A percentile compares a stretch with the other conserved stretches of the same genome.
These are phyloP conservation scores for Microcaecilia unicolor DNA, from an alignment of 2,797 vertebrate genomes.

Conservation along the genomic window DNA sequence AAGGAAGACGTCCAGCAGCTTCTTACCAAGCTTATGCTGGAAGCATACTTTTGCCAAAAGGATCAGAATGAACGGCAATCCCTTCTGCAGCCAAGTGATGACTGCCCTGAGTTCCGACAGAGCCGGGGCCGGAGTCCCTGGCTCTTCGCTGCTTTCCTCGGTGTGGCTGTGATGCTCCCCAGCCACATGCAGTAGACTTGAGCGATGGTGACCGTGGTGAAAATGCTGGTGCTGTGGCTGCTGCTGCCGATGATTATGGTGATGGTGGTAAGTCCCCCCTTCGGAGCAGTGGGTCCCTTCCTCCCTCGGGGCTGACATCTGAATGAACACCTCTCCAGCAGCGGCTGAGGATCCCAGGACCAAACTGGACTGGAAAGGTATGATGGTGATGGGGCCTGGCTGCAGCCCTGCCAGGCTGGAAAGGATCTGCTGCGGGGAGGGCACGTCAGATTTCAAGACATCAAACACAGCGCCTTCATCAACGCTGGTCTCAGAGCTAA, in stretches of 20 bases:
- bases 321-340: slow-evolving; percentile 80
- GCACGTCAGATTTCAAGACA: slow-evolving; percentile 80
- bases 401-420: slow-evolving; percentile 80
- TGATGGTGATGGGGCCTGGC: slow-evolving; percentile 60
- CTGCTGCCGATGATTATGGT: slow-evolving; percentile 66
- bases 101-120: slow-evolving; percentile 86
- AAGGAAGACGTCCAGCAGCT: not conserved
- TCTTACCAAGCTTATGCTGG: slow-evolving; percentile 89
- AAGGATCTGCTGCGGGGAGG: slow-evolving; percentile 81
- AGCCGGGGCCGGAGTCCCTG: slow-evolving; percentile 81
- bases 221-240: slow-evolving; percentile 70
- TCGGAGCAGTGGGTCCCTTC: slow-evolving; percentile 66
- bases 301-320: slow-evolving; percentile 81
- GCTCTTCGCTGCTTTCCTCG: slow-evolving; percentile 70
- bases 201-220: slow-evolving; percentile 73
- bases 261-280: slow-evolving; percentile 50
- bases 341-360: slow-evolving; percentile 75
- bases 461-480: slow-evolving; percentile 88
- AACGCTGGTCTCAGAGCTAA: slow-evolving; percentile 80
- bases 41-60: slow-evolving; percentile 93
- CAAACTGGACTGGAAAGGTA: slow-evolving; percentile 78
- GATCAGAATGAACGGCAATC: slow-evolving; percentile 93
- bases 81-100: slow-evolving; percentile 89
- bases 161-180: slow-evolving; percentile 67
- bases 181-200: slow-evolving; percentile 80